phyloP scores from a whole-genome alignment of 2,888 invertebrate genomes.

The Drosophila austrosaltans region DNA sequence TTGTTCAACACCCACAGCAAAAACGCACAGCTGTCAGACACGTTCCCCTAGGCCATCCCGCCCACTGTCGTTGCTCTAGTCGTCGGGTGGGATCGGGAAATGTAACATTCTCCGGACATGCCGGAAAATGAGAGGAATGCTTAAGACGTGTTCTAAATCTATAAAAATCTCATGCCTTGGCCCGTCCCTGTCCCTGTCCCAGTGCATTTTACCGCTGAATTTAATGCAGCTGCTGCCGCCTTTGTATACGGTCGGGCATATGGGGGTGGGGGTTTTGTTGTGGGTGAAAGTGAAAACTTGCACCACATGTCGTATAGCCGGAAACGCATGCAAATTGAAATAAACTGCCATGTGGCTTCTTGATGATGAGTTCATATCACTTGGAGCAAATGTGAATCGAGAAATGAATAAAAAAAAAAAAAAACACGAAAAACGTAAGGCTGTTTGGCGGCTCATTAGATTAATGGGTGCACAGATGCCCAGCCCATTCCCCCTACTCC shows the following conservation, averaged over 20 bases:
- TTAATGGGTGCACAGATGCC: constrained; percentile 16
- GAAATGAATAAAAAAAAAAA: neutral
- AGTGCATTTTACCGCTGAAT: constrained; percentile 10
- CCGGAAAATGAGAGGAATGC: constrained; percentile 40
- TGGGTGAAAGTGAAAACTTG: constrained; percentile 64
- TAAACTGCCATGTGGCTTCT: constrained; percentile 50
- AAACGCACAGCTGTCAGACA: constrained; percentile 48
- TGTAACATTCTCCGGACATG: constrained; percentile 29
- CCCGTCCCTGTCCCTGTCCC: constrained; percentile 4
- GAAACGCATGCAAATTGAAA: constrained; percentile 67
- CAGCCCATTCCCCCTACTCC: neutral
- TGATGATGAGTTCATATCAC: constrained; percentile 41
- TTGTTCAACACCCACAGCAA: constrained; percentile 53
- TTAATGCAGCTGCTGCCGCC: constrained; percentile 52
- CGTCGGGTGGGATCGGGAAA: constrained; percentile 44
- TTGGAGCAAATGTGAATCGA: constrained; percentile 2
- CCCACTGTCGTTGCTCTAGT: constrained; percentile 29
- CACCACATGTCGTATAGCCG: constrained; percentile 56
- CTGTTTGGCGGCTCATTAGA: constrained; percentile 26
- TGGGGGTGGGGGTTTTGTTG: constrained; percentile 16
- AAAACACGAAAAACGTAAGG: neutral
- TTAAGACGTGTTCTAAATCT: constrained; percentile 54
- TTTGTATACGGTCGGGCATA: neutral
- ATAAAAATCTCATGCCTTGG: constrained; percentile 44
- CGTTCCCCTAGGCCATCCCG: constrained; percentile 24